Evolutionary conservation across 2,797 vertebrate species (phyloP).

Genomic region (Dermochelys coriacea): DNA sequence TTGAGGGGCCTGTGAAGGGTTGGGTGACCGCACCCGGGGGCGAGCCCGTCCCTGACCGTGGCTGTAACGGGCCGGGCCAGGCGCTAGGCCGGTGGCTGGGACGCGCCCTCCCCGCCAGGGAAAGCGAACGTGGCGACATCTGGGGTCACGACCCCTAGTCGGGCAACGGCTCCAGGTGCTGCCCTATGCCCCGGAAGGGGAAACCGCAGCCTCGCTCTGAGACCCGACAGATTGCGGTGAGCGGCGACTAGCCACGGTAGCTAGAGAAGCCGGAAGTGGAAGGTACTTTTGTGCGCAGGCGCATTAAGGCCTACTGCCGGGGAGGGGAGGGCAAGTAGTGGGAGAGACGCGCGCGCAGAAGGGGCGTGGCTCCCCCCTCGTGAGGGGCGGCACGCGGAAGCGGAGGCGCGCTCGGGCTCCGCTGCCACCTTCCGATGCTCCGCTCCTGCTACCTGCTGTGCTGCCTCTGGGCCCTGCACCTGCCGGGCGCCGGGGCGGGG

Average conservation of each 20-base stretch:
- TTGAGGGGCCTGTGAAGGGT: too few species aligned
- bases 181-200: not conserved
- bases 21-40: too few species aligned
- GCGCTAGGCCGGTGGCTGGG: too few species aligned
- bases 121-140: too few species aligned
- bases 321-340: fast-evolving
- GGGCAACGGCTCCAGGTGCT: too few species aligned
- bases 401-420: not conserved
- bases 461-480: slow-evolving; percentile 59
- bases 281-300: not conserved
- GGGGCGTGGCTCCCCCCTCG: not conserved
- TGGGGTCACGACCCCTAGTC: too few species aligned
- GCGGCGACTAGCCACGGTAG: not conserved
- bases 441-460: slow-evolving; percentile 55
- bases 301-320: not conserved
- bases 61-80: too few species aligned
- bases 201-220: not conserved
- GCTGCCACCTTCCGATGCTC: slow-evolving; percentile 60
- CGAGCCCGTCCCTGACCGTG: too few species aligned
- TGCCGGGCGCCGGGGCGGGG: slow-evolving; percentile 60
- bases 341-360: not conserved
- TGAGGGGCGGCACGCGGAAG: slow-evolving; percentile 54
- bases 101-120: too few species aligned
- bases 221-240: not conserved
- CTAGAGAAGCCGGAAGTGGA: not conserved